Evolutionary conservation across 2,113 vertebrate species (phyloP).

Genomic region (Genyomyrus donnyi): DNA sequence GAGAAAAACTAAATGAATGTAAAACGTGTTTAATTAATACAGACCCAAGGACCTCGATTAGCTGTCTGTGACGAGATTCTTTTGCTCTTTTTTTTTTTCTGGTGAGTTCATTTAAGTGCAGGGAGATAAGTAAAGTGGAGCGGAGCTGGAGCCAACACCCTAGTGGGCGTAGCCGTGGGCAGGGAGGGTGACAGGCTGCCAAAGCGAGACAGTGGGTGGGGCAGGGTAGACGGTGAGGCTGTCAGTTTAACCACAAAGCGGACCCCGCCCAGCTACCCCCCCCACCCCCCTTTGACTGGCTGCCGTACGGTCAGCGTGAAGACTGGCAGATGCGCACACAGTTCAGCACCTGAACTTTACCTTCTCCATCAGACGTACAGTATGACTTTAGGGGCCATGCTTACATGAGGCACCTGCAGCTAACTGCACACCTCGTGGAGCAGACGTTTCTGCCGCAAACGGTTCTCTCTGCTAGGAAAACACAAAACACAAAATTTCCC

Average conservation of each 20-base stretch:
- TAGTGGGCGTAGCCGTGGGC: not conserved
- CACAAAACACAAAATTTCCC: not conserved
- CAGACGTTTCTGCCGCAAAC: not conserved
- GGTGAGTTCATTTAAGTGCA: not conserved
- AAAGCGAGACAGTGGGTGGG: not conserved
- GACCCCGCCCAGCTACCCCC: not conserved
- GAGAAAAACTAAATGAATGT: not conserved
- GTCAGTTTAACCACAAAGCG: slow-evolving; percentile 16
- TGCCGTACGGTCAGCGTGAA: not conserved
- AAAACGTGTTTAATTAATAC: not conserved
- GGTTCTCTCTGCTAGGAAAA: not conserved
- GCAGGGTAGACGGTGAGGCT: not conserved
- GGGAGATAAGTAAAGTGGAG: not conserved
- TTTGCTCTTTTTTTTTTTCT: not conserved
- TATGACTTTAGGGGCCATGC: not conserved
- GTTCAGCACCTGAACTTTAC: not conserved
- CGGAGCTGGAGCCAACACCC: not conserved
- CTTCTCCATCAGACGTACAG: not conserved
- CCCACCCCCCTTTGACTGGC: not conserved
- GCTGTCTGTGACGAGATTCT: not conserved
- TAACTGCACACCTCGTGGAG: not conserved
- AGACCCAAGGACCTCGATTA: not conserved
- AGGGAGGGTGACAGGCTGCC: not conserved
- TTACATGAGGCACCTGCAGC: not conserved
- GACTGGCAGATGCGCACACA: not conserved